phyloP scores from a whole-genome alignment of 2,113 vertebrate species.

The Phylloscopus trochiloides region DNA sequence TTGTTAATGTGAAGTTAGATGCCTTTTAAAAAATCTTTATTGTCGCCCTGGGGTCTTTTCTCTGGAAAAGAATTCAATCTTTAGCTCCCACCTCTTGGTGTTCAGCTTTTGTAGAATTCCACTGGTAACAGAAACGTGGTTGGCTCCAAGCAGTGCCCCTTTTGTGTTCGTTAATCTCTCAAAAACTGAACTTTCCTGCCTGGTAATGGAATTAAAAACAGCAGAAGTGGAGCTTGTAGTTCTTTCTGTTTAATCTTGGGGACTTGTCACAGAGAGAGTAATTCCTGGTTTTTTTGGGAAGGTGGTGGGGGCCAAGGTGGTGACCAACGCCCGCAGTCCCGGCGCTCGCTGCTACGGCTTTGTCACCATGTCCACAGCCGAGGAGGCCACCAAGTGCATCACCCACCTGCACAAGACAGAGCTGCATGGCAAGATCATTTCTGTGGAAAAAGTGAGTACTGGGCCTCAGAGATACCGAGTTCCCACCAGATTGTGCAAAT shows the following conservation, averaged over 20 bases:
- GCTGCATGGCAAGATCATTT: slow-evolving; percentile 94
- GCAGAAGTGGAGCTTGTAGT: neutral
- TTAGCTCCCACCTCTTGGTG: neutral
- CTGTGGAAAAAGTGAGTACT: slow-evolving; percentile 88
- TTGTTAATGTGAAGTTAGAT: neutral
- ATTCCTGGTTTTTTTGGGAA: slow-evolving; percentile 29
- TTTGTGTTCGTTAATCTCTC: neutral
- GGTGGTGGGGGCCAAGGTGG: slow-evolving; percentile 97
- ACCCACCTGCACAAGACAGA: slow-evolving; percentile 92
- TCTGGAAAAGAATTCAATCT: neutral
- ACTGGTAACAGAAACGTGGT: neutral
- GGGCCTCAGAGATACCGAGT: neutral
- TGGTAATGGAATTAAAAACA: neutral
- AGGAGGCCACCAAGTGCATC: slow-evolving; percentile 93
- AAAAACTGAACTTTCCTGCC: neutral
- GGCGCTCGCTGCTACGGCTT: slow-evolving; percentile 96
- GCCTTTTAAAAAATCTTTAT: neutral
- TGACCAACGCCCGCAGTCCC: slow-evolving; percentile 94
- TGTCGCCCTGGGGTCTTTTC: neutral
- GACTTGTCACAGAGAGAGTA: neutral
- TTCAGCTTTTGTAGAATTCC: neutral
- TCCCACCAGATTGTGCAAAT: neutral
- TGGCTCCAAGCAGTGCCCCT: neutral
- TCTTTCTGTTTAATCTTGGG: neutral
- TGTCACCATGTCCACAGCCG: slow-evolving; percentile 92